These are phyloP conservation scores for Tragulus kanchil DNA, from an alignment of 2,113 vertebrate genomes.

Conservation along the genomic window DNA sequence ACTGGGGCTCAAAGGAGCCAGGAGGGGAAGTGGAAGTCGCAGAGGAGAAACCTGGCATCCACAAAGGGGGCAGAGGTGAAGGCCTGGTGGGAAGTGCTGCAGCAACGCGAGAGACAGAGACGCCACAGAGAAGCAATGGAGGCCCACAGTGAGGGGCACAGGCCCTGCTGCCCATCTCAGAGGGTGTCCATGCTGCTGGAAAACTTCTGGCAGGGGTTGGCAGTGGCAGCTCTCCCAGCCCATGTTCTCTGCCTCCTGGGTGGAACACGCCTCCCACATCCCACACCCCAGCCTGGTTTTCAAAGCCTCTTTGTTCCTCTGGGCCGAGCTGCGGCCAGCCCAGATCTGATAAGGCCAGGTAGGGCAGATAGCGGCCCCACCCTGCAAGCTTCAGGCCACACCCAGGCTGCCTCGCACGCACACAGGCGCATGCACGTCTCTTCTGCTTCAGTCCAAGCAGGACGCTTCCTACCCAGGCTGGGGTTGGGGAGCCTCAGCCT, in stretches of 20 bases:
- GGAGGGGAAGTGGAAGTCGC: background rate
- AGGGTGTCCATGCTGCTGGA: background rate
- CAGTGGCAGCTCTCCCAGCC: background rate
- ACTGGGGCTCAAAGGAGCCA: background rate
- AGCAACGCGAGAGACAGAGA: background rate
- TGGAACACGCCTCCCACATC: background rate
- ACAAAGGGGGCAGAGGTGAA: background rate
- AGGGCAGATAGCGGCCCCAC: constrained; percentile 52
- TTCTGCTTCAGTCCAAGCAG: background rate
- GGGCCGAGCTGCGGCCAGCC: constrained; percentile 13
- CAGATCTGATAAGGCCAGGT: constrained; percentile 61
- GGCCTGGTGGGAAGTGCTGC: background rate
- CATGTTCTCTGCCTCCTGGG: constrained; percentile 49
- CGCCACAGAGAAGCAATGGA: background rate
- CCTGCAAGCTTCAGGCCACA: constrained; percentile 4
- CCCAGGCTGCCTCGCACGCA: constrained; percentile 6
- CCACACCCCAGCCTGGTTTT: constrained; percentile 71
- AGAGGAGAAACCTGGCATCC: accelerated
- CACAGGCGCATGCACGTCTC: background rate
- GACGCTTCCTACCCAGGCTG: background rate
- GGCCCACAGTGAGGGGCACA: background rate
- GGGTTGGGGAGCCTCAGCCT: background rate
- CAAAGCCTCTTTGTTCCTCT: constrained; percentile 81
- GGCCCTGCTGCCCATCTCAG: background rate
- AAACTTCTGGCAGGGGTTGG: background rate